Evolutionary conservation across 2,888 invertebrate genomes (phyloP), one percentile per base, ranked within the genome.

Genomic region (Monochamus alternatus): DNA sequence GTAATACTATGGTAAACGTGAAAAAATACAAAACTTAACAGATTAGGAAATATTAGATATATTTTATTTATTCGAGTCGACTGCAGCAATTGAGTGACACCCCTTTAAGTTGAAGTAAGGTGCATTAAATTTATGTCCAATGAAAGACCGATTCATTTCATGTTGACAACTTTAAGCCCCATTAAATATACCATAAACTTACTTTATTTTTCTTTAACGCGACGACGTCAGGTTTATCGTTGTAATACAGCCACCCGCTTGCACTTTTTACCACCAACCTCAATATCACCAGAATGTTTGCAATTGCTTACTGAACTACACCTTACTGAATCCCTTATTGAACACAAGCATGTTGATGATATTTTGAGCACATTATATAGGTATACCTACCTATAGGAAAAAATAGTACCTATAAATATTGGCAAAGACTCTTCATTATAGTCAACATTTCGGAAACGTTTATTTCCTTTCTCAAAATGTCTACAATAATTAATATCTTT

Each of bases 151-250:
- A 85, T 85, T 85, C 84, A 83, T 84, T 84, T 83, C 83, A 83
- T 85, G 86, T 85, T 86, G 86, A 86, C 86, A 85, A 86, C 84
- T 86, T 86, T 86, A 86, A 85, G 85, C 85, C 82, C 85, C 85
- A 84, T 86, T 85, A 86, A 86, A 85, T 83, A 83, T 83, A 83
- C 85, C 83, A 86, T 86, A 85, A 86, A 86, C 78, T 82, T 76
- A 80, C 82, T 86, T 85, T 85, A 85, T 85, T 85, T 84, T 85
- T 84, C 85, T 85, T 82, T 83, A 82, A 84, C 82, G 83, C 82
- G 79, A 81, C 82, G 81, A 82, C 83, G 82, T 81, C 84, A 83
- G 82, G 82, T 84, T 84, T 85, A 83, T 84, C 84, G 72, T 65
- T 14, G 55, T 64, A 38, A 44, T 55, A 30, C 72, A 63, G 51